Evolutionary conservation across 2,113 vertebrate species (phyloP).

Genomic region (Callionymus lyra): DNA sequence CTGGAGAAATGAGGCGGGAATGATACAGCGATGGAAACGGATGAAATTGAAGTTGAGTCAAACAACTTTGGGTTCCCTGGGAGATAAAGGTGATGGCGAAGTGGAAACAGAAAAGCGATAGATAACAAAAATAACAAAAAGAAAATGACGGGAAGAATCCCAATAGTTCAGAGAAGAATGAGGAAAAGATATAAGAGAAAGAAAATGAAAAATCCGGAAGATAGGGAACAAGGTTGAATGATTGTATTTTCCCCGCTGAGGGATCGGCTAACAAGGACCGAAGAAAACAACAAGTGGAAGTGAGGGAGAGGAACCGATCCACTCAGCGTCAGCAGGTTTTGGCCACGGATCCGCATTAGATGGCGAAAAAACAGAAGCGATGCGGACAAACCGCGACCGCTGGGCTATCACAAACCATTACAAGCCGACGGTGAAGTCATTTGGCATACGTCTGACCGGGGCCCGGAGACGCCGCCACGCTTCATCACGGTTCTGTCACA

Average conservation of each 20-base stretch:
- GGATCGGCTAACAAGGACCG: too few relatives aligned
- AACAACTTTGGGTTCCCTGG: slow-evolving; percentile 9
- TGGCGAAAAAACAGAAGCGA: slow-evolving; percentile 4
- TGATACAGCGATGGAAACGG: slow-evolving; percentile 12
- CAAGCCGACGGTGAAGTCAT: slow-evolving; percentile 21
- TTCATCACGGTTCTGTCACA: slow-evolving; percentile 32
- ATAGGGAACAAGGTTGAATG: slow-evolving; percentile 12
- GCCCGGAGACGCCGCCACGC: slow-evolving; percentile 22
- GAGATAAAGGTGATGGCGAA: slow-evolving; percentile 4
- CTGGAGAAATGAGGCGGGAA: neutral
- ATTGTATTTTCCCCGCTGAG: neutral
- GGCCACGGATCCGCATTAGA: too few relatives aligned
- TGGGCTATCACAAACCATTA: slow-evolving; percentile 23
- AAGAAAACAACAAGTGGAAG: slow-evolving; percentile 8
- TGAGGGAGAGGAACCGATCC: slow-evolving; percentile 5
- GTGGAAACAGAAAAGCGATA: slow-evolving; percentile 6
- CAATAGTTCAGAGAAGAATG: too few relatives aligned
- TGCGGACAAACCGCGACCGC: slow-evolving; percentile 2
- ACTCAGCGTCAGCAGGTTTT: too few relatives aligned
- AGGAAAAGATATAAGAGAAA: too few relatives aligned
- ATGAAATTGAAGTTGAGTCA: slow-evolving; percentile 8
- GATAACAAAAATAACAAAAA: too few relatives aligned
- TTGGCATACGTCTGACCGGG: slow-evolving; percentile 17
- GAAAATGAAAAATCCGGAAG: neutral
- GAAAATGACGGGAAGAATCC: too few relatives aligned